Evolutionary conservation across 2,888 invertebrate genomes (phyloP).

Genomic region (Melanchra persicariae): DNA sequence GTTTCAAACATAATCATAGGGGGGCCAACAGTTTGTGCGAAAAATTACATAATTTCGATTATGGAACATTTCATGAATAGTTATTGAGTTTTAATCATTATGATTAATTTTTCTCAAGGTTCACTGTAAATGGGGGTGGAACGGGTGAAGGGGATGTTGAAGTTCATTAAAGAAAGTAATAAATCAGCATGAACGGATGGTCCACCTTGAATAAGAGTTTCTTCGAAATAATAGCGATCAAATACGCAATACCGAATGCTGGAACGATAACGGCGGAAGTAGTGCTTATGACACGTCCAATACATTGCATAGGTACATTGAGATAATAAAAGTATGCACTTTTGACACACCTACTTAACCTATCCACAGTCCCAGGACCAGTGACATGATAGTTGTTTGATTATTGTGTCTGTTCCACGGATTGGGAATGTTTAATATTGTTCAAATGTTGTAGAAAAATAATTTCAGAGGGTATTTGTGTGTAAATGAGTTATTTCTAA

Average conservation of each 20-base stretch:
- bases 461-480: background rate
- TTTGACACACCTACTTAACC: slow-evolving; percentile 11
- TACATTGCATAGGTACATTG: slow-evolving; percentile 13
- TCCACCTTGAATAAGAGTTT: slow-evolving; percentile 68
- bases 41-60: too few relatives aligned
- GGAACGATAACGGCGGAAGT: slow-evolving; percentile 55
- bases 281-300: slow-evolving; percentile 17
- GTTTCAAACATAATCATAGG: too few relatives aligned
- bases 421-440: too few relatives aligned
- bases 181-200: slow-evolving; percentile 56
- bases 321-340: slow-evolving; percentile 39
- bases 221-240: slow-evolving; percentile 50
- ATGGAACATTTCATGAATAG: too few relatives aligned
- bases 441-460: background rate
- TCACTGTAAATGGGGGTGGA: too few relatives aligned
- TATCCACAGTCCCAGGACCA: background rate
- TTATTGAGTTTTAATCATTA: too few relatives aligned
- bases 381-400: background rate
- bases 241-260: slow-evolving; percentile 61
- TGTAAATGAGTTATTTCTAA: too few relatives aligned
- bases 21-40: too few relatives aligned
- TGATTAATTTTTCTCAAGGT: too few relatives aligned
- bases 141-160: too few relatives aligned
- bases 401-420: background rate
- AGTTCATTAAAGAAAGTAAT: too few relatives aligned